Evolutionary conservation across 2,888 invertebrate genomes (phyloP), one percentile per base, ranked within the genome.

Genomic region (Tipula unca): DNA sequence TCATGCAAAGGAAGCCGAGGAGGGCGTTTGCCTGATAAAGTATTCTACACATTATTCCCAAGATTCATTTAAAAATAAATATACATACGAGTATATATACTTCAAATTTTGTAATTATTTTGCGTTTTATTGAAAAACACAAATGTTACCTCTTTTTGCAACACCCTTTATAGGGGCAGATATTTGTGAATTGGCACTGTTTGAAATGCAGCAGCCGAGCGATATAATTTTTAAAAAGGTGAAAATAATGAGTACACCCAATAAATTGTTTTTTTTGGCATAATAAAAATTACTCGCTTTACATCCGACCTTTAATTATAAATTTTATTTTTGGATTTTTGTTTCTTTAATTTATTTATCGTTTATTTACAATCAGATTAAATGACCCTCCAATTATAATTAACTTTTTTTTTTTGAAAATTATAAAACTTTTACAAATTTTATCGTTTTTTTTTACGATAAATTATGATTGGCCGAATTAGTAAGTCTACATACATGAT

Each of bases 251-350:
- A 17, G n/a, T 48, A 48, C 48, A 48, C 3, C 48, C 48, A 14
- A n/a, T 69, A 69, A 69, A n/a, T 54, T 39, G 39, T 54, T 17
- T 54, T 54, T 17, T 69, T 48, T 25, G 69, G 69, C 25, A 69
- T 25, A 69, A 69, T 69, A 69, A 48, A 48, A 48, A 6, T 69
- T 69, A 69, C 69, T 48, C 17, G 69, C 4, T 69, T 20, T 69
- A 69, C 13, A 69, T 69, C 69, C 69, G 69, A 69, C 69, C 69
- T 69, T 69, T 69, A 69, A 69, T 69, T 69, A 69, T n/a, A n/a
- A n/a, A n/a, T n/a, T n/a, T n/a, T n/a, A n/a, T n/a, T n/a, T n/a
- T n/a, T n/a, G n/a, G 25, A 54, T 32, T 32, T 32, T 32, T 1
- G 4, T 32, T 32, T 32, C 32, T 32, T 32, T 25, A 54, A 69